Percentiles rank a stretch among this genome's conserved stretches.
Evolutionary conservation across 2,113 vertebrate species (phyloP).

Genomic region (Oriolus oriolus): DNA sequence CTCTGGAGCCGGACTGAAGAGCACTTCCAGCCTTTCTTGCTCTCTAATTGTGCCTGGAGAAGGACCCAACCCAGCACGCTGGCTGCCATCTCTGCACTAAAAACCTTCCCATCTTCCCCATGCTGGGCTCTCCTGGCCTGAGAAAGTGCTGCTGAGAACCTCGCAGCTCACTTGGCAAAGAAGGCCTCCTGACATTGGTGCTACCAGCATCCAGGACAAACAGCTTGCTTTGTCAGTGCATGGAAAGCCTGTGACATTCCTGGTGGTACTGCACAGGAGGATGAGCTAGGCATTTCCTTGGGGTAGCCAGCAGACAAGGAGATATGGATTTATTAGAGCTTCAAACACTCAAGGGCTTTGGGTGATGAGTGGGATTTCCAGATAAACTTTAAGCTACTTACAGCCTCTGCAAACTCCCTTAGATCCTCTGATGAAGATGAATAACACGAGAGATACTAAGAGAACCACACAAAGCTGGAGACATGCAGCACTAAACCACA

Average conservation of each 20-base stretch:
- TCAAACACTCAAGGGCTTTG: slow-evolving; percentile 22
- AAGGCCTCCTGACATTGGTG: background rate
- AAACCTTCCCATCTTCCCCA: background rate
- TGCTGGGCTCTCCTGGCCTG: background rate
- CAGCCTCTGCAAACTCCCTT: background rate
- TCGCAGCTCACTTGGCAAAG: background rate
- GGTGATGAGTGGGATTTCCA: slow-evolving; percentile 34
- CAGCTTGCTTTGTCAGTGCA: background rate
- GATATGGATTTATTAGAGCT: slow-evolving; percentile 8
- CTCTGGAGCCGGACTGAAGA: background rate
- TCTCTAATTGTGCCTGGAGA: background rate
- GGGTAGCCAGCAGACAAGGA: background rate
- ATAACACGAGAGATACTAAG: background rate
- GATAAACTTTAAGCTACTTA: slow-evolving; percentile 61
- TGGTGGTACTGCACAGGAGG: background rate
- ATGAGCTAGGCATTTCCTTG: background rate
- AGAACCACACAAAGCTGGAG: background rate
- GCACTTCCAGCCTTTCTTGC: background rate
- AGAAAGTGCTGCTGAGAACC: background rate
- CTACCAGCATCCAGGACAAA: background rate
- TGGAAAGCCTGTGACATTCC: background rate
- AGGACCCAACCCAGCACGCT: background rate
- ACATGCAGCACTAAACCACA: background rate
- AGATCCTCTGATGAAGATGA: slow-evolving; percentile 45
- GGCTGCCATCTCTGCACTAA: background rate